Conservation (phyloP, 2,113 vertebrate genomes). For the Zosterops borbonicus region DNA sequence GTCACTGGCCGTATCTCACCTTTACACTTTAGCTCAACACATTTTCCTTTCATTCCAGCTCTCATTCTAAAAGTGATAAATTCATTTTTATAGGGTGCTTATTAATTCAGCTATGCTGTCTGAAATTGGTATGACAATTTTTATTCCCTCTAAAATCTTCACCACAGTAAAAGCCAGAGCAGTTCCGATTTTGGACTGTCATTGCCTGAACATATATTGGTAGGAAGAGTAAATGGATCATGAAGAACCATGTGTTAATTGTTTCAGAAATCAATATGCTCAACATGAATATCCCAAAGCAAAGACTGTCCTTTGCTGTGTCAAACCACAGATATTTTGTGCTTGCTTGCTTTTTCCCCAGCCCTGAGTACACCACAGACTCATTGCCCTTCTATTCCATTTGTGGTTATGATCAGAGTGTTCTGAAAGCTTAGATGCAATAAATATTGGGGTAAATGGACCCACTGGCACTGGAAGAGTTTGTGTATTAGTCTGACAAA, state of each 20-base stretch:
- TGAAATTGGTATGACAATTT: background rate
- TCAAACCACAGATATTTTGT: conserved; percentile 16
- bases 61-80: background rate
- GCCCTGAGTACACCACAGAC: background rate
- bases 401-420: background rate
- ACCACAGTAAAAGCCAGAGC: background rate
- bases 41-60: background rate
- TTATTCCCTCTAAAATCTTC: background rate
- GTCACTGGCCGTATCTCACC: background rate
- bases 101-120: background rate
- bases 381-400: background rate
- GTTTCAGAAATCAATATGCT: conserved; percentile 45
- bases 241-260: conserved; percentile 20
- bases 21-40: background rate
- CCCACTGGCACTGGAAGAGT: background rate
- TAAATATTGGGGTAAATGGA: background rate
- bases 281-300: conserved; percentile 8
- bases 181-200: background rate
- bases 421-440: background rate
- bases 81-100: background rate
- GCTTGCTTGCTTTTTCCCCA: background rate
- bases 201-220: background rate
- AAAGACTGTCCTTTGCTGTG: conserved; percentile 24
- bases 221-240: conserved; percentile 18
- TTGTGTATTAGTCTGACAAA: background rate